Conservation (phyloP, 2,113 vertebrate species). For the Sakesphorus luctuosus region DNA sequence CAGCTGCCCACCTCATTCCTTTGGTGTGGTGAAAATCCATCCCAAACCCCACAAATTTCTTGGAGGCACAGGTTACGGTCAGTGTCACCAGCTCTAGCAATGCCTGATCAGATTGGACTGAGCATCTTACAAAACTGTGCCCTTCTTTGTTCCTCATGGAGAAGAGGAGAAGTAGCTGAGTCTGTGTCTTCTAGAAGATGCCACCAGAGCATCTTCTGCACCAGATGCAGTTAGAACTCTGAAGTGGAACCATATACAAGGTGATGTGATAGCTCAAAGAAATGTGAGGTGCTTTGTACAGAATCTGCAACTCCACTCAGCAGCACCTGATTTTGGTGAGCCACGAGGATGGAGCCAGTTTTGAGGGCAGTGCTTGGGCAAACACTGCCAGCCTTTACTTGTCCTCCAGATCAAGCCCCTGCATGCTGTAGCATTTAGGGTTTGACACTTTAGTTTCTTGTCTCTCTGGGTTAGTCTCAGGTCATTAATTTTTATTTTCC, state of each 20-base stretch:
- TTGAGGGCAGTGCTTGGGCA: not conserved
- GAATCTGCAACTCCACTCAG: not conserved
- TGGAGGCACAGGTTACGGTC: not conserved
- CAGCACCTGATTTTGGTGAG: not conserved
- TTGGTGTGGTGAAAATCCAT: rapidly evolving
- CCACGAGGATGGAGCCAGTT: not conserved
- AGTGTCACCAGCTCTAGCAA: not conserved
- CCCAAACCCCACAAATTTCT: not conserved
- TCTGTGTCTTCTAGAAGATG: not conserved
- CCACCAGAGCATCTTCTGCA: too few relatives aligned
- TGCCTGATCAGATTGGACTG: not conserved
- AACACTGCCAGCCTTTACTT: not conserved
- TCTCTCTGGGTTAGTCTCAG: constrained; percentile 7
- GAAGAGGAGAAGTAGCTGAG: not conserved
- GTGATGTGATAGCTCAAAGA: not conserved
- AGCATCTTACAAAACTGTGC: not conserved
- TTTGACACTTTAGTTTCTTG: not conserved
- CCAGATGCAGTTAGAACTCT: not conserved
- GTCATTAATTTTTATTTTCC: constrained; percentile 17
- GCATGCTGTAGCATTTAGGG: not conserved
- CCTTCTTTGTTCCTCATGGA: not conserved
- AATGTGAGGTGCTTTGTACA: not conserved
- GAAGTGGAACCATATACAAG: not conserved
- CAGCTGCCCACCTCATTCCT: not conserved
- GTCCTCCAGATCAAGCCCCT: not conserved